These are phyloP conservation scores for Menidia menidia DNA, from an alignment of 2,797 vertebrate species.

Conservation along the genomic window DNA sequence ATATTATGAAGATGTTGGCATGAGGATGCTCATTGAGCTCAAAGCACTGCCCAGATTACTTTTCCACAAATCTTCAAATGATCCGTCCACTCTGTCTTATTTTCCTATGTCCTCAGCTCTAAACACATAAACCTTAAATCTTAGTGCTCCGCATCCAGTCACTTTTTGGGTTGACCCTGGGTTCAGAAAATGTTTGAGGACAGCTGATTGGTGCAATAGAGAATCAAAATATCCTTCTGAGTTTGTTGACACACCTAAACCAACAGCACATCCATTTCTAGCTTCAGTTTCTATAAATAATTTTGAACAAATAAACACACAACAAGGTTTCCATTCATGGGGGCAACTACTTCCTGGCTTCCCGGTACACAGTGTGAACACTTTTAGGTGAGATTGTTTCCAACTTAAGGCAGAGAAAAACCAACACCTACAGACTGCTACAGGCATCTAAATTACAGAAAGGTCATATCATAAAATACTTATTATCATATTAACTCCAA, in stretches of 20 bases:
- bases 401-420: constrained; percentile 29
- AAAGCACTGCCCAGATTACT: neutral
- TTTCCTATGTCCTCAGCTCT: neutral
- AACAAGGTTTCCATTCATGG: constrained; percentile 68
- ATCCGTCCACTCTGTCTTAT: no score
- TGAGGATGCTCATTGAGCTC: neutral
- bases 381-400: constrained; percentile 63
- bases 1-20: neutral
- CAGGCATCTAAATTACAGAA: constrained; percentile 24
- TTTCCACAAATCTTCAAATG: neutral
- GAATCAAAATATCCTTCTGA: constrained; percentile 64
- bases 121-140: neutral
- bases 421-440: constrained; percentile 20
- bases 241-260: constrained; percentile 64
- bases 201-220: constrained; percentile 46
- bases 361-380: constrained; percentile 45
- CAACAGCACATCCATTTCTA: constrained; percentile 63
- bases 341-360: constrained; percentile 58
- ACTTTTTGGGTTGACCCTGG: constrained; percentile 4
- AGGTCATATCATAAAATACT: constrained; percentile 5
- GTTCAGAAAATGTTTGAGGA: constrained; percentile 55
- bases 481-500: neutral
- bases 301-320: constrained; percentile 77
- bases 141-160: constrained; percentile 10
- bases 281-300: constrained; percentile 74